Evolutionary conservation across 2,113 vertebrate species (phyloP).

Genomic region (Brevimyrus niger): DNA sequence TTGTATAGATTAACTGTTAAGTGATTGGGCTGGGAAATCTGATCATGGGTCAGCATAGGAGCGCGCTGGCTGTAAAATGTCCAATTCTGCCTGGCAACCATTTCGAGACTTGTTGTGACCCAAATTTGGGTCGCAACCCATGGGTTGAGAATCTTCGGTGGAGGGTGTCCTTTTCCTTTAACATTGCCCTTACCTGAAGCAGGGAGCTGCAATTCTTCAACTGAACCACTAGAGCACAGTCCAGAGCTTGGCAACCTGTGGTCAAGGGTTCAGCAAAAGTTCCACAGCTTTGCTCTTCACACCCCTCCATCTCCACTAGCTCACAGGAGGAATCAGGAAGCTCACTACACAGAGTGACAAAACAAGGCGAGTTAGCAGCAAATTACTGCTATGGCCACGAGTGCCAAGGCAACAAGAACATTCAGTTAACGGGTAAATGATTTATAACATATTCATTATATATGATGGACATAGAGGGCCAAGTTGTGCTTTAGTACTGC

Average conservation of each 20-base stretch:
- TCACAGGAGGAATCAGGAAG: background rate
- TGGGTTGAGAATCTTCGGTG: background rate
- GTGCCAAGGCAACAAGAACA: background rate
- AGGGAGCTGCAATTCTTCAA: slow-evolving; percentile 76
- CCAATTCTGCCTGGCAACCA: no score
- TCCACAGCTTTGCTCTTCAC: slow-evolving; percentile 48
- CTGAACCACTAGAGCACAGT: slow-evolving; percentile 74
- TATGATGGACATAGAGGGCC: background rate
- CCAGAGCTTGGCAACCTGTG: slow-evolving; percentile 71
- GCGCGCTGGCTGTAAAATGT: no score
- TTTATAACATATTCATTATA: background rate
- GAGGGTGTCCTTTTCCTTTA: background rate
- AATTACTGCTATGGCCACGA: background rate
- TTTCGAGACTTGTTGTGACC: no score
- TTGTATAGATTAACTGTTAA: no score
- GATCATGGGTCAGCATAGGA: no score
- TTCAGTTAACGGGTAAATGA: background rate
- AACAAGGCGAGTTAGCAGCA: background rate
- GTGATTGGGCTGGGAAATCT: no score
- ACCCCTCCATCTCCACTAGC: slow-evolving; percentile 31
- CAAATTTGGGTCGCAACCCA: no score
- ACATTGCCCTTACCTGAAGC: slow-evolving; percentile 67
- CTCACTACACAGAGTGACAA: slow-evolving; percentile 30
- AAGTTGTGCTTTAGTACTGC: background rate
- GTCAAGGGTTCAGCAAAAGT: slow-evolving; percentile 62